A percentile compares a stretch with the other conserved stretches of the same genome.
Conservation (phyloP, 1,140 invertebrate genomes). For the Sarcophaga bullata region DNA sequence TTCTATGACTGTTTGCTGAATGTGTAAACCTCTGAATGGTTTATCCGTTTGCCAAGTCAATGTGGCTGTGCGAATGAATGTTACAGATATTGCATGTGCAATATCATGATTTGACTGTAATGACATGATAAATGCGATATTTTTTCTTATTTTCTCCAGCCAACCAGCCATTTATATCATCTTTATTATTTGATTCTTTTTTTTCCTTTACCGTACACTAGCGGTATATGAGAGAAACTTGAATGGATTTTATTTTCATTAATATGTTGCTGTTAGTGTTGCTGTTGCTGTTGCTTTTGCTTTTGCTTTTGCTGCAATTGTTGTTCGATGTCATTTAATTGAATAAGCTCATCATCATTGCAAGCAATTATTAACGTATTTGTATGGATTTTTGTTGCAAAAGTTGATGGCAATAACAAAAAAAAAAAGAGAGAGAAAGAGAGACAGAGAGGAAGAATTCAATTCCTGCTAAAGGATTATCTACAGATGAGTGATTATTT, state of each 20-base stretch:
- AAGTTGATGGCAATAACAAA: too few species aligned
- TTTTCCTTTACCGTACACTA: neutral
- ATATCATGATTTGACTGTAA: constrained; percentile 39
- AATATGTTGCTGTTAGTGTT: constrained; percentile 7
- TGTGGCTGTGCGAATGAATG: neutral
- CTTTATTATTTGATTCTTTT: neutral
- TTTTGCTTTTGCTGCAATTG: neutral
- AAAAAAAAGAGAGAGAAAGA: neutral
- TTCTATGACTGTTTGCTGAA: neutral
- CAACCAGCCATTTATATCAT: neutral
- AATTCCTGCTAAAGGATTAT: neutral
- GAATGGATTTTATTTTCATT: neutral
- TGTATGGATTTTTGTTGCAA: neutral
- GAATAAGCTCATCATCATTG: constrained; percentile 39
- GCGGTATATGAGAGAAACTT: neutral
- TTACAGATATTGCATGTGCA: constrained; percentile 16
- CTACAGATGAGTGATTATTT: neutral
- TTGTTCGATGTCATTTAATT: constrained; percentile 35
- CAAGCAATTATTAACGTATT: constrained; percentile 32
- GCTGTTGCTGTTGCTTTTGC: too few species aligned
- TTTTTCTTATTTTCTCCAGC: neutral
- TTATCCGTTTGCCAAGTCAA: neutral
- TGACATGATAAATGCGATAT: constrained; percentile 39
- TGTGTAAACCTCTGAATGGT: neutral
- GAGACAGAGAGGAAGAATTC: neutral